Conservation (phyloP, 2,113 vertebrate genomes). For the Elgaria multicarinata region DNA sequence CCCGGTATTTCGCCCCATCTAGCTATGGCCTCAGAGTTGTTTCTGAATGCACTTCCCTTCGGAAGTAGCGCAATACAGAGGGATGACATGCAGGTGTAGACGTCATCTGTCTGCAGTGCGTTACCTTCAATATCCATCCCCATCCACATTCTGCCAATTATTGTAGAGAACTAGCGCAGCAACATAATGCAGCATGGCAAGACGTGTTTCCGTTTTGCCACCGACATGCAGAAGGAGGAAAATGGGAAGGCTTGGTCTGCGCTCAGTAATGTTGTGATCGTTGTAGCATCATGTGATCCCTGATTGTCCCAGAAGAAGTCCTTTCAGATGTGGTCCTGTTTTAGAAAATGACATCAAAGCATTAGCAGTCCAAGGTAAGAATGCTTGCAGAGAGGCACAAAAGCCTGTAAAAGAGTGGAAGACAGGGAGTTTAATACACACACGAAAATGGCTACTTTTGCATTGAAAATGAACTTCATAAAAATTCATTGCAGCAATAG, state of each 20-base stretch:
- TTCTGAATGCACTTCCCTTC: neutral
- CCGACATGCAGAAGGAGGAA: neutral
- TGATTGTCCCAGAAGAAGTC: neutral
- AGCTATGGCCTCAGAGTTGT: too few relatives aligned
- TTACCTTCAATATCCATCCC: neutral
- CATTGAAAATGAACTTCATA: neutral
- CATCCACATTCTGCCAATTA: neutral
- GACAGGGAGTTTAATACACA: neutral
- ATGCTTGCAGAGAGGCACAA: neutral
- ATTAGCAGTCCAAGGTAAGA: neutral
- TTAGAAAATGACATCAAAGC: neutral
- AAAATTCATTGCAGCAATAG: neutral
- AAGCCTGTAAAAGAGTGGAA: neutral
- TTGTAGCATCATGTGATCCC: neutral
- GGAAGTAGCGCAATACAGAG: neutral
- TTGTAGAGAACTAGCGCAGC: neutral
- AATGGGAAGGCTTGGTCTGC: neutral
- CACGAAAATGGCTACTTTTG: neutral
- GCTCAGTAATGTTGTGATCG: neutral
- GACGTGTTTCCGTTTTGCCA: neutral
- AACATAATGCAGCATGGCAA: neutral
- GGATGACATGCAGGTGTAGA: neutral
- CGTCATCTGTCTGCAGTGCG: neutral
- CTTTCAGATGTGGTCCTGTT: neutral
- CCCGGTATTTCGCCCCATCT: too few relatives aligned